Percentiles rank a stretch among this genome's conserved stretches.
These are phyloP conservation scores for Megaceryle maxima DNA, from an alignment of 2,113 vertebrate genomes.

Conservation along the genomic window DNA sequence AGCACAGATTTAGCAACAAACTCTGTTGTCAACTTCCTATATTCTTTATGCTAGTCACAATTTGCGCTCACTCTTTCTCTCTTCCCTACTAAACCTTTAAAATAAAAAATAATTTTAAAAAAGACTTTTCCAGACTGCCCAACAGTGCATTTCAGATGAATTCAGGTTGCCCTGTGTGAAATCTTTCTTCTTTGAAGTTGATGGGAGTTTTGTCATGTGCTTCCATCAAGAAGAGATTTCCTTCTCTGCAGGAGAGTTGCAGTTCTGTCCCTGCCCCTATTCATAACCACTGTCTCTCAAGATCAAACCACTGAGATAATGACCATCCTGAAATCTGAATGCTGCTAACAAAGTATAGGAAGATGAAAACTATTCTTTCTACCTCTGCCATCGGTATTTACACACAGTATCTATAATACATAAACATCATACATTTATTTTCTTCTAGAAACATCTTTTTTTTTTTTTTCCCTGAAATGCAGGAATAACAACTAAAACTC, in stretches of 20 bases:
- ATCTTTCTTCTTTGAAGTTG: conserved; percentile 18
- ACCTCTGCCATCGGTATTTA: not conserved
- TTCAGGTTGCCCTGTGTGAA: not conserved
- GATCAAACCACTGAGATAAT: conserved; percentile 5
- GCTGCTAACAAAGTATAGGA: not conserved
- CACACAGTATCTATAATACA: not conserved
- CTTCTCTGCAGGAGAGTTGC: not conserved
- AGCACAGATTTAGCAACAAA: not conserved
- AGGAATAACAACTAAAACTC: not conserved
- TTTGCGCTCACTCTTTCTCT: not conserved
- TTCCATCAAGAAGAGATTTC: conserved; percentile 30
- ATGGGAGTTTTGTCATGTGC: not conserved
- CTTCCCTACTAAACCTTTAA: not conserved
- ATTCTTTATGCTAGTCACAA: not conserved
- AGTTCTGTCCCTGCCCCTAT: not conserved
- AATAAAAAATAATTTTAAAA: not conserved
- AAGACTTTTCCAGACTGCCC: not conserved
- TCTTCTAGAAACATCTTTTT: not conserved
- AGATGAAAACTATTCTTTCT: not conserved
- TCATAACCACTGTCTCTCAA: not conserved
- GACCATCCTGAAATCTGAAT: not conserved
- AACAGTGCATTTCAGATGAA: not conserved
- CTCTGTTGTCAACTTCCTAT: not conserved
- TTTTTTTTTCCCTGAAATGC: not conserved
- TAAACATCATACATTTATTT: not conserved